Evolutionary conservation across 2,888 invertebrate genomes (phyloP).

Genomic region (Margaritifera margaritifera): DNA sequence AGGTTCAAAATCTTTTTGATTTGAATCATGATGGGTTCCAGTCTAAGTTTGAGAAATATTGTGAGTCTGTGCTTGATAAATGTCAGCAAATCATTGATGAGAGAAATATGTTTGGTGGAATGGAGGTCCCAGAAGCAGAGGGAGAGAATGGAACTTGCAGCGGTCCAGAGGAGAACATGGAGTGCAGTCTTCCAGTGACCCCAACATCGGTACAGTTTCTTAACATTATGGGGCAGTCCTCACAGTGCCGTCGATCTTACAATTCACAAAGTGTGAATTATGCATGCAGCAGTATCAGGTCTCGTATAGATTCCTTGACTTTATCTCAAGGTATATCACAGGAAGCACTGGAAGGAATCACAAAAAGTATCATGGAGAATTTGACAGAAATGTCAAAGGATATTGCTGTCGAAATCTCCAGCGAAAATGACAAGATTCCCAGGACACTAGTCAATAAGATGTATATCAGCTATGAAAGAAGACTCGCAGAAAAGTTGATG

Average conservation of each 20-base stretch:
- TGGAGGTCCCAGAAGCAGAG: too few species aligned
- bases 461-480: slow-evolving; percentile 61
- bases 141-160: too few species aligned
- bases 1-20: slow-evolving; percentile 35
- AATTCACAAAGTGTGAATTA: too few species aligned
- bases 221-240: too few species aligned
- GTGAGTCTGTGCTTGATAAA: slow-evolving; percentile 19
- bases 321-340: slow-evolving; percentile 15
- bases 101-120: slow-evolving; percentile 21
- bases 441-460: slow-evolving; percentile 43
- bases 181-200: too few species aligned
- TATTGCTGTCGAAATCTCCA: slow-evolving; percentile 23
- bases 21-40: slow-evolving; percentile 27
- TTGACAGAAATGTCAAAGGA: slow-evolving; percentile 31
- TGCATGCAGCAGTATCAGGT: too few species aligned
- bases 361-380: slow-evolving; percentile 38
- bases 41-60: slow-evolving; percentile 28
- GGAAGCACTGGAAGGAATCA: slow-evolving; percentile 28
- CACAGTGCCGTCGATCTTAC: too few species aligned
- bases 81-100: slow-evolving; percentile 31
- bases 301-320: too few species aligned
- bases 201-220: too few species aligned
- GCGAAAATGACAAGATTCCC: slow-evolving; percentile 10
- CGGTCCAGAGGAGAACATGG: too few species aligned
- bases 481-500: slow-evolving; percentile 54